phyloP scores from a whole-genome alignment of 2,113 vertebrate genomes.

The Hucho hucho region DNA sequence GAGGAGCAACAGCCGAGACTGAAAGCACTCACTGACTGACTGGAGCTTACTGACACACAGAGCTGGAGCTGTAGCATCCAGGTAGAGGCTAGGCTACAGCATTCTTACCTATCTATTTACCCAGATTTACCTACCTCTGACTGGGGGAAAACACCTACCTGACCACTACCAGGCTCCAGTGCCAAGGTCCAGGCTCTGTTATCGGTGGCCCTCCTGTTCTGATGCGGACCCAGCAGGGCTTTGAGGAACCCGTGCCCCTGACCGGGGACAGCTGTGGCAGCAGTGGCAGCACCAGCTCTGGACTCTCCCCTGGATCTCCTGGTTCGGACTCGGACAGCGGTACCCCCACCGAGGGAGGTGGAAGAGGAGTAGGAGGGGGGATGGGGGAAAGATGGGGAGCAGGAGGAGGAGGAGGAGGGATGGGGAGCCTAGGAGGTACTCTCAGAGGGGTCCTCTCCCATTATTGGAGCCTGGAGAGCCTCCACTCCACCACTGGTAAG shows the following conservation, averaged over 20 bases:
- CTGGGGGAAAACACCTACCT: background rate
- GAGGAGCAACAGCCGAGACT: constrained; percentile 47
- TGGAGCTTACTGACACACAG: background rate
- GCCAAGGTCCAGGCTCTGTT: background rate
- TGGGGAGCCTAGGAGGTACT: constrained; percentile 76
- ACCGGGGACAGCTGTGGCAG: constrained; percentile 84
- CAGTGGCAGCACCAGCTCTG: constrained; percentile 79
- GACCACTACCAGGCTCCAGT: background rate
- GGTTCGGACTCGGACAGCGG: constrained; percentile 90
- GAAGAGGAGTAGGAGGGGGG: constrained; percentile 78
- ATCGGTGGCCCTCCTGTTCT: constrained; percentile 29
- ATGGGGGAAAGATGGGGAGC: constrained; percentile 75
- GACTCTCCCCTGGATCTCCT: constrained; percentile 87
- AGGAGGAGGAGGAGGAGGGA: constrained; percentile 67
- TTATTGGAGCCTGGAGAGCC: constrained; percentile 95
- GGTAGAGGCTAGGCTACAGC: constrained; percentile 28
- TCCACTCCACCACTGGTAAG: constrained; percentile 93
- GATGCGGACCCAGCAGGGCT: constrained; percentile 86
- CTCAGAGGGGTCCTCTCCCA: constrained; percentile 86
- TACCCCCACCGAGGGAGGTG: constrained; percentile 76
- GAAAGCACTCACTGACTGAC: background rate
- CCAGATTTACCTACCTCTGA: background rate
- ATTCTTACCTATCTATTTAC: background rate
- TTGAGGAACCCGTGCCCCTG: constrained; percentile 79
- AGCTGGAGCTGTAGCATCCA: background rate